These are phyloP conservation scores for Solea senegalensis DNA, from an alignment of 2,113 vertebrate species.

Conservation along the genomic window DNA sequence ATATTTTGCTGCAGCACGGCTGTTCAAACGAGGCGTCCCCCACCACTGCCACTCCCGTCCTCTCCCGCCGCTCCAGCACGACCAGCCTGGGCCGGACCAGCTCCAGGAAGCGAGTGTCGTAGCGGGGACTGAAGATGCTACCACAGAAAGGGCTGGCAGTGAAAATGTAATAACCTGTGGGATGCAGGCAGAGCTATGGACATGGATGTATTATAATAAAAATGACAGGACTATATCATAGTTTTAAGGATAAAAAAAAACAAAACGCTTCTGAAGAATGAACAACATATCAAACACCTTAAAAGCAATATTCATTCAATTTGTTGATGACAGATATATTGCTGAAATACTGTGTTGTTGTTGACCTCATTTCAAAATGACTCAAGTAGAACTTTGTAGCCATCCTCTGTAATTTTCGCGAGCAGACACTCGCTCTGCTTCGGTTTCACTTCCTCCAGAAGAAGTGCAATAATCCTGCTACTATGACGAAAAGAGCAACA, in stretches of 20 bases:
- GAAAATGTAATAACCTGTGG: background rate
- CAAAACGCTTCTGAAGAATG: constrained; percentile 55
- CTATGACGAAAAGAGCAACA: constrained; percentile 43
- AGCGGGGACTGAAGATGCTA: constrained; percentile 37
- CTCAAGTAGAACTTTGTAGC: constrained; percentile 52
- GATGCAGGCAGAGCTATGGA: constrained; percentile 1
- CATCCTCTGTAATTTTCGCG: constrained; percentile 34
- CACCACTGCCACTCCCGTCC: constrained; percentile 82
- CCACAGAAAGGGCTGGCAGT: background rate
- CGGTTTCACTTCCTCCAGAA: constrained; percentile 55
- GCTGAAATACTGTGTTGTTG: constrained; percentile 61
- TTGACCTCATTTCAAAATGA: constrained; percentile 58
- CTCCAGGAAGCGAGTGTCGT: constrained; percentile 81
- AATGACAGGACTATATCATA: constrained; percentile 23
- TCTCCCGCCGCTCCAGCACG: constrained; percentile 89
- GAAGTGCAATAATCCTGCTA: constrained; percentile 70
- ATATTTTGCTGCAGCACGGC: constrained; percentile 91
- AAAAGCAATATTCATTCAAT: constrained; percentile 79
- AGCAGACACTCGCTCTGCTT: constrained; percentile 28
- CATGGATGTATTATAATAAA: constrained; percentile 8
- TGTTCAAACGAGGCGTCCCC: constrained; percentile 86
- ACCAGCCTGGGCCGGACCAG: constrained; percentile 88
- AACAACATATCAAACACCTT: constrained; percentile 73
- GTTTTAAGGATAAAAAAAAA: constrained; percentile 18
- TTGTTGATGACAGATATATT: constrained; percentile 58